Conservation (phyloP, 2,113 vertebrate genomes). For the Siniperca chuatsi region DNA sequence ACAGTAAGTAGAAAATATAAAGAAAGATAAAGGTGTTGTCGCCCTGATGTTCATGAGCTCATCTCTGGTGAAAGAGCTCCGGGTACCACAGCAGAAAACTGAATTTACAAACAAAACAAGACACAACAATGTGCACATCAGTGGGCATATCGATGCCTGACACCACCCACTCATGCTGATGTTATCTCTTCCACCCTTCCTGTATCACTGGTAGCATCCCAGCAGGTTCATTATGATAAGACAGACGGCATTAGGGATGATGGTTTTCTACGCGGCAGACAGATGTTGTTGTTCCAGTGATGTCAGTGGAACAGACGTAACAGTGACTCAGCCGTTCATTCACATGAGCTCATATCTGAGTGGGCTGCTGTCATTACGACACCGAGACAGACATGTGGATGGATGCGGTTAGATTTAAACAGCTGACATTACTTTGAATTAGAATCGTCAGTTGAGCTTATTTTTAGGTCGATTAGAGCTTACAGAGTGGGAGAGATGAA, state of each 20-base stretch:
- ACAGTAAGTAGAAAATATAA: too few species aligned
- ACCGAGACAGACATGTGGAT: not conserved
- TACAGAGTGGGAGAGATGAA: not conserved
- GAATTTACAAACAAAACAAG: too few species aligned
- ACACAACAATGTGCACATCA: too few species aligned
- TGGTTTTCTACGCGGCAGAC: not conserved
- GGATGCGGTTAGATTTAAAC: not conserved
- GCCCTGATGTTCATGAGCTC: too few species aligned
- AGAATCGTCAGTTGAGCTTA: not conserved
- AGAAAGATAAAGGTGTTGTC: too few species aligned
- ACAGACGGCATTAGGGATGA: not conserved
- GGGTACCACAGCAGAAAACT: too few species aligned
- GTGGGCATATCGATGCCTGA: too few species aligned
- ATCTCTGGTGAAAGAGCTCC: too few species aligned
- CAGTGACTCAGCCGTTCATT: constrained; percentile 1
- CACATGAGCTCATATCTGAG: constrained; percentile 28
- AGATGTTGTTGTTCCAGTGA: constrained; percentile 38
- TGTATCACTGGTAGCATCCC: too few species aligned
- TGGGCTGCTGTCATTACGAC: constrained; percentile 29
- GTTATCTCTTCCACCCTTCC: too few species aligned
- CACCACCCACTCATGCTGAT: too few species aligned
- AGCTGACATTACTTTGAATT: not conserved
- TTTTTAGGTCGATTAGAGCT: not conserved
- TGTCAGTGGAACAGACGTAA: constrained; percentile 36
- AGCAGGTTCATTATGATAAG: not conserved